Percentiles rank a stretch among this genome's conserved stretches.
phyloP scores from a whole-genome alignment of 2,797 vertebrate genomes.

The Corythornis leucogaster region DNA sequence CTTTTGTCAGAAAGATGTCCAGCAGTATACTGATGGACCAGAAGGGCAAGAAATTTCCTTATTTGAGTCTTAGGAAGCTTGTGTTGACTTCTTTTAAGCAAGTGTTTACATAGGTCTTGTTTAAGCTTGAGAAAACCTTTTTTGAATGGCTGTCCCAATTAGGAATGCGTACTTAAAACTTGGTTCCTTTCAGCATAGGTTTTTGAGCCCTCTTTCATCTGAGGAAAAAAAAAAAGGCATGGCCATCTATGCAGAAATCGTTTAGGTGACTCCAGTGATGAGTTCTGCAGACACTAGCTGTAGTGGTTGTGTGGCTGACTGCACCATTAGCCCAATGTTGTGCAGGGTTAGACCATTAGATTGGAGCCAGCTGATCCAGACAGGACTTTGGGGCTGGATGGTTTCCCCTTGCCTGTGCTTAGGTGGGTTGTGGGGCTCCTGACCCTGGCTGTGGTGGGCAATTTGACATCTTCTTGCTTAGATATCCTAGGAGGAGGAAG shows the following conservation, averaged over 20 bases:
- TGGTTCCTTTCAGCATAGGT: background rate
- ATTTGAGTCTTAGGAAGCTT: background rate
- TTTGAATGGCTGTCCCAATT: background rate
- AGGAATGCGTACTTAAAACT: background rate
- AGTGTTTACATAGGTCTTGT: fast-evolving
- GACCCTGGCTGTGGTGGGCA: background rate
- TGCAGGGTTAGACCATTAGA: fast-evolving
- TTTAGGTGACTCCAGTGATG: background rate
- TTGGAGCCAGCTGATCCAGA: background rate
- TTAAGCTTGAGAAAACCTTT: background rate
- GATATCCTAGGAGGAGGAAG: background rate
- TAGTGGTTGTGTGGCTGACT: background rate
- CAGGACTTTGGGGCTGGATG: background rate
- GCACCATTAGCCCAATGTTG: background rate
- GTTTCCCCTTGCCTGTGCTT: background rate
- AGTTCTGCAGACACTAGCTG: background rate
- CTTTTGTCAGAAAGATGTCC: background rate
- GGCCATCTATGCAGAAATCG: background rate
- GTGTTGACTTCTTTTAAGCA: background rate
- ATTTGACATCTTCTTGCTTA: background rate
- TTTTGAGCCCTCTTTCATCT: background rate
- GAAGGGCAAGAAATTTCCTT: fast-evolving
- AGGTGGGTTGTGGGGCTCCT: background rate
- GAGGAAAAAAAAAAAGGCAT: background rate
- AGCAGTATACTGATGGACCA: background rate